Percentiles rank a stretch among this genome's conserved stretches.
These are phyloP conservation scores for Apotomis betuletana DNA, from an alignment of 2,888 invertebrate species.

Conservation along the genomic window DNA sequence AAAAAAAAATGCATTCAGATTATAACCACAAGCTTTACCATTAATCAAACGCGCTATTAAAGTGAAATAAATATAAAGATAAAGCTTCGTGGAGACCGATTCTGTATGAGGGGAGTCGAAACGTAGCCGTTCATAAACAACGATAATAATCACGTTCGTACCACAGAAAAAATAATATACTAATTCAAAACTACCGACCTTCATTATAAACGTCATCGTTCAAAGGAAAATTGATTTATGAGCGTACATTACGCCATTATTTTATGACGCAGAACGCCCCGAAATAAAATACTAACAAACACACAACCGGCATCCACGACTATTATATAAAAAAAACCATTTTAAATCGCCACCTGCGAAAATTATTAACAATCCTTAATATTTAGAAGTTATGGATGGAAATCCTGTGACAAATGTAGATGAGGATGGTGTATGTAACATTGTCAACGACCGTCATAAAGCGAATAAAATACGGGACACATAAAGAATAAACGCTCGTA, in stretches of 20 bases:
- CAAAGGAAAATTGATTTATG: slow-evolving; percentile 81
- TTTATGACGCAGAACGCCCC: slow-evolving; percentile 82
- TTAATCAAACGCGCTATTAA: slow-evolving; percentile 38
- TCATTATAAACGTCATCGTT: slow-evolving; percentile 79
- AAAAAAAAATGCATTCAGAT: slow-evolving; percentile 25
- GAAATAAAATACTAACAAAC: slow-evolving; percentile 83
- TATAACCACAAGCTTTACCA: slow-evolving; percentile 27
- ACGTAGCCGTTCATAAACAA: slow-evolving; percentile 60
- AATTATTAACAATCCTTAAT: slow-evolving; percentile 47
- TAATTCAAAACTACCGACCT: slow-evolving; percentile 74
- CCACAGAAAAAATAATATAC: slow-evolving; percentile 61
- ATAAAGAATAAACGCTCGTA: slow-evolving; percentile 82
- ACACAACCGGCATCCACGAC: slow-evolving; percentile 82
- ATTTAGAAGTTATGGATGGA: slow-evolving; percentile 49
- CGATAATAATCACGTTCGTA: slow-evolving; percentile 65
- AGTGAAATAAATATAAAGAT: slow-evolving; percentile 38
- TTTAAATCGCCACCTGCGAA: slow-evolving; percentile 41
- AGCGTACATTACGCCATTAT: slow-evolving; percentile 81
- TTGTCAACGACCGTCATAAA: slow-evolving; percentile 78
- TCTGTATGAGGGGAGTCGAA: slow-evolving; percentile 43
- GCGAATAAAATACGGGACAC: slow-evolving; percentile 83
- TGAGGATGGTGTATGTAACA: slow-evolving; percentile 46
- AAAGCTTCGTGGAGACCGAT: slow-evolving; percentile 37
- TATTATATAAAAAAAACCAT: slow-evolving; percentile 70
- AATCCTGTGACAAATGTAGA: slow-evolving; percentile 46